Conservation (phyloP, 1,140 invertebrate genomes). For the Acromyrmex echinatior region DNA sequence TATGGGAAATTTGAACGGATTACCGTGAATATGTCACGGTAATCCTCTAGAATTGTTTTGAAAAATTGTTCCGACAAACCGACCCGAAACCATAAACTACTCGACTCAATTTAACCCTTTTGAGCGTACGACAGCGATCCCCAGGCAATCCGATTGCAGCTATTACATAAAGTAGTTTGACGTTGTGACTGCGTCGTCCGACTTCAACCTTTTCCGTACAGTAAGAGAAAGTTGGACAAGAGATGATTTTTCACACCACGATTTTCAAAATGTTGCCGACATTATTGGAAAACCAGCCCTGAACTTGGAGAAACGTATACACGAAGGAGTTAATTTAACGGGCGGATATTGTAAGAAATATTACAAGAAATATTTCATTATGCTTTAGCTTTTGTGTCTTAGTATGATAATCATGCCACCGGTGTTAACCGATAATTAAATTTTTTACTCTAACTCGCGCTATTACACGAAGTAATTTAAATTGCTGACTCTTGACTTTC, state of each 20-base stretch:
- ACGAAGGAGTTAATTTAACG: not conserved
- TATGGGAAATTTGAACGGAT: slow-evolving; percentile 5
- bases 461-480: slow-evolving; percentile 51
- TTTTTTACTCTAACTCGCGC: slow-evolving; percentile 16
- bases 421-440: slow-evolving; percentile 50
- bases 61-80: not conserved
- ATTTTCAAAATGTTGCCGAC: not conserved
- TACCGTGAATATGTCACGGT: not conserved
- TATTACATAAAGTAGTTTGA: slow-evolving; percentile 15
- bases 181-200: no score
- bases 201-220: slow-evolving; percentile 15
- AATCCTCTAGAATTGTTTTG: slow-evolving; percentile 44
- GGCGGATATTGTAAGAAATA: slow-evolving; percentile 26
- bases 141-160: slow-evolving; percentile 28
- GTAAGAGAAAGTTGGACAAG: not conserved
- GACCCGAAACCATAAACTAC: slow-evolving; percentile 28
- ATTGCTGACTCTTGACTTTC: slow-evolving; percentile 61
- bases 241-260: not conserved
- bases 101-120: slow-evolving; percentile 44
- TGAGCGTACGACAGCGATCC: not conserved
- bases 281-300: not conserved
- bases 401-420: slow-evolving; percentile 31
- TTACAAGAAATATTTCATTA: slow-evolving; percentile 54
- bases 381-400: slow-evolving; percentile 45
- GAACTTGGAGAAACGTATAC: not conserved